A percentile compares a stretch with the other conserved stretches of the same genome.
Evolutionary conservation across 1,140 invertebrate species (phyloP).

Genomic region (Drosophila ambigua): DNA sequence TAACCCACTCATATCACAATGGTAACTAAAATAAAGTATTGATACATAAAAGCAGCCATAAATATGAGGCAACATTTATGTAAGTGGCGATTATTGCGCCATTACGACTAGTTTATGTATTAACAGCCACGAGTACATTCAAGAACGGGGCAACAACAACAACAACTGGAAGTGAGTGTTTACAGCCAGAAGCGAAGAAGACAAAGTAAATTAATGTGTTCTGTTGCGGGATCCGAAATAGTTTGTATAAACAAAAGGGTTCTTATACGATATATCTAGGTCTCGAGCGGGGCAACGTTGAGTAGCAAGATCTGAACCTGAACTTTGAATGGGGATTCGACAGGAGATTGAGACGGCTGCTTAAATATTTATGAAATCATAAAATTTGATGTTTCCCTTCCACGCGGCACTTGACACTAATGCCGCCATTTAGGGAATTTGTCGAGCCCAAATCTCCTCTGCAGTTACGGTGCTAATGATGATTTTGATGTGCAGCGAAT

Average conservation of each 20-base stretch:
- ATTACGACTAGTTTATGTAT: constrained; percentile 62
- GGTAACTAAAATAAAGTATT: constrained; percentile 14
- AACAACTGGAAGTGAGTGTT: constrained; percentile 44
- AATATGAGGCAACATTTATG: constrained; percentile 71
- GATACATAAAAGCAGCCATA: constrained; percentile 54
- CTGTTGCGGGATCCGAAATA: constrained; percentile 51
- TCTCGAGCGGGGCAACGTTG: not conserved
- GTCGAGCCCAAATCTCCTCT: constrained; percentile 8
- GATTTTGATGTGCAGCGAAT: constrained; percentile 82
- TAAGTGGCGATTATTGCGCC: constrained; percentile 76
- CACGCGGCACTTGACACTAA: constrained; percentile 67
- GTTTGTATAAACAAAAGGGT: constrained; percentile 69
- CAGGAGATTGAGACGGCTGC: constrained; percentile 30
- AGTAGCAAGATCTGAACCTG: constrained; percentile 1
- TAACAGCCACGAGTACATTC: constrained; percentile 36
- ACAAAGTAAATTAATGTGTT: constrained; percentile 79
- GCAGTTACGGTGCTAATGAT: constrained; percentile 71
- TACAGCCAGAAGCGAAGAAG: constrained; percentile 54
- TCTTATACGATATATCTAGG: not conserved
- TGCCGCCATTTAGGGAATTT: constrained; percentile 32
- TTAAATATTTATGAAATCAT: constrained; percentile 84
- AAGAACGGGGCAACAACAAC: constrained; percentile 20
- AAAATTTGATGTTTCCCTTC: constrained; percentile 83
- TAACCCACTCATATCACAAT: constrained; percentile 39
- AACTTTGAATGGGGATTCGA: constrained; percentile 13